Evolutionary conservation across 2,797 vertebrate genomes (phyloP).

Genomic region (Pterois miles): DNA sequence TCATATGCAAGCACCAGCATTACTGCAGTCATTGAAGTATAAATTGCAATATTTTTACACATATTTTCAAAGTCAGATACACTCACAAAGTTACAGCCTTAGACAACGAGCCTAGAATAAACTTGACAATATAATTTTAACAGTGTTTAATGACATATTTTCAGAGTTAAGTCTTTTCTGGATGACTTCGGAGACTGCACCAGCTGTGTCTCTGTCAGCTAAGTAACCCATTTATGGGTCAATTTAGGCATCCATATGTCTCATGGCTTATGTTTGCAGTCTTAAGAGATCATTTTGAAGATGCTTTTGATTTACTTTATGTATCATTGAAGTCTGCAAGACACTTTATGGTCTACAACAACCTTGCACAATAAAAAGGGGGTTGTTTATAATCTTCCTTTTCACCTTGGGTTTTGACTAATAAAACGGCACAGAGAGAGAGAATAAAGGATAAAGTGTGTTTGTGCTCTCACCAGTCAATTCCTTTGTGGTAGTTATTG

Average conservation of each 20-base stretch:
- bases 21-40: background rate
- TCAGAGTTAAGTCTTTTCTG: slow-evolving; percentile 36
- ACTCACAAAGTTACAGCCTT: slow-evolving; percentile 26
- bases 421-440: slow-evolving; percentile 25
- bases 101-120: slow-evolving; percentile 31
- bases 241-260: slow-evolving; percentile 71
- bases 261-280: slow-evolving; percentile 51
- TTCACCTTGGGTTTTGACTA: slow-evolving; percentile 35
- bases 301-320: slow-evolving; percentile 39
- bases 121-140: slow-evolving; percentile 31
- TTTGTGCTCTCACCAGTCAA: slow-evolving; percentile 90
- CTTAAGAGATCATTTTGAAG: slow-evolving; percentile 59
- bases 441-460: background rate
- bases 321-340: slow-evolving; percentile 40
- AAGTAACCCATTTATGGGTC: slow-evolving; percentile 74
- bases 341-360: slow-evolving; percentile 25
- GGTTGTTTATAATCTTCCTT: slow-evolving; percentile 28
- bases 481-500: slow-evolving; percentile 98
- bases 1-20: background rate
- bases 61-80: slow-evolving; percentile 55
- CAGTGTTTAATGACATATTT: slow-evolving; percentile 44
- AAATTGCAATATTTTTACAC: background rate
- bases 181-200: slow-evolving; percentile 55
- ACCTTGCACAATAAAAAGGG: slow-evolving; percentile 5
- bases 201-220: slow-evolving; percentile 69